phyloP scores from a whole-genome alignment of 1,140 invertebrate genomes.

The Neodiprion lecontei region DNA sequence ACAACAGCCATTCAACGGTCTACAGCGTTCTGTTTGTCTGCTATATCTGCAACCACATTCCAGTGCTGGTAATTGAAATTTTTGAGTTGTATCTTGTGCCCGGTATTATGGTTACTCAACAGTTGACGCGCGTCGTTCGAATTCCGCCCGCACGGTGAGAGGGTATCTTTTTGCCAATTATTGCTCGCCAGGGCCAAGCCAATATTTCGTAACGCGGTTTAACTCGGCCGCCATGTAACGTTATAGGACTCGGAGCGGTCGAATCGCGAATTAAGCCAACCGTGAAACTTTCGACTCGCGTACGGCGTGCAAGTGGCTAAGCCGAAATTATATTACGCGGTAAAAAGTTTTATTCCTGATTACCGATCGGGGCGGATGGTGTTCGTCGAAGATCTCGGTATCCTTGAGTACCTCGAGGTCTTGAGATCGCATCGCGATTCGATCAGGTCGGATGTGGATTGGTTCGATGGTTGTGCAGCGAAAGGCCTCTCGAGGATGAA shows the following conservation, averaged over 20 bases:
- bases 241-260: no score
- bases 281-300: background rate
- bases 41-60: conserved; percentile 62
- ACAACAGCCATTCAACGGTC: conserved; percentile 57
- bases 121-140: no score
- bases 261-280: background rate
- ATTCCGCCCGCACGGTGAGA: no score
- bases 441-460: background rate
- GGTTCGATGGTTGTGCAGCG: background rate
- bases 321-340: background rate
- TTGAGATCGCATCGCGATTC: background rate
- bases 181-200: background rate
- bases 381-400: background rate
- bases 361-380: background rate
- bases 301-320: background rate
- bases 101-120: no score
- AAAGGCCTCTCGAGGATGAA: no score
- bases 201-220: background rate
- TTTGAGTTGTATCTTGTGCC: no score
- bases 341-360: background rate
- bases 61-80: conserved; percentile 59
- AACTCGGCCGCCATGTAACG: background rate
- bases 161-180: no score
- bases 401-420: background rate
- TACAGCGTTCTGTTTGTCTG: conserved; percentile 59